Evolutionary conservation across 2,797 vertebrate species (phyloP), one percentile per base, ranked within the genome.

Genomic region (Anguilla anguilla): DNA sequence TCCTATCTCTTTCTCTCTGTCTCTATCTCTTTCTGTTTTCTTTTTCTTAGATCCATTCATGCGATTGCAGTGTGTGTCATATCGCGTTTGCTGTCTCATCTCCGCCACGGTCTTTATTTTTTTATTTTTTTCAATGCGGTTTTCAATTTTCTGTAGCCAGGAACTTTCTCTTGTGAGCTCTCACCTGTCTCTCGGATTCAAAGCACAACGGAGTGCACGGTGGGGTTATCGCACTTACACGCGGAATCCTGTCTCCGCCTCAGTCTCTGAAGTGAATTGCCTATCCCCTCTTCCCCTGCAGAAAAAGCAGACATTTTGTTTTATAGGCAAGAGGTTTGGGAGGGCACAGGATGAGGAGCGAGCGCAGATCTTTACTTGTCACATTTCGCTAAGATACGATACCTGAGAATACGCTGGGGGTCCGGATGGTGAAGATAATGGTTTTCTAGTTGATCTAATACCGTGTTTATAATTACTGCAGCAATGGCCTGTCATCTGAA

Each of bases 51-150:
- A 74, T 77, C 39, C 77, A 51, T 81, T 81, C 43, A 49, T 81
- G 77, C 13, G 43, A 49, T 81, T 46, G 39, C 28, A 4, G 25
- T 1, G 22, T 51, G 79, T 49, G 79, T 51, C 79, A 82, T 51
- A 51, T 82, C 13, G 13, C n/a, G 77, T 81, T 81, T 81, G 79
- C 79, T 35, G 13, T 82, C 79, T 82, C 79, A 82, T 82, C 79
- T 51, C 79, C 19, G 0, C 79, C 22, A 0, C 43, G 11, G 39
- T 10, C 22, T 49, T 43, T 43, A 1, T 79, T 79, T 77, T 17
- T 43, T 31, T 72, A 6, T 4, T 39, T 39, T 35, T 81, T 25
- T 81, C 19, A 17, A 10, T 81, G 77, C 39, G 10, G 46, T 81
- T 81, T 82, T 82, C 39, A 51, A 82, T 82, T 82, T 82, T 43